Base-by-base conservation (phyloP, 2,888 invertebrate species). In the Emmelina monodactyla region DNA sequence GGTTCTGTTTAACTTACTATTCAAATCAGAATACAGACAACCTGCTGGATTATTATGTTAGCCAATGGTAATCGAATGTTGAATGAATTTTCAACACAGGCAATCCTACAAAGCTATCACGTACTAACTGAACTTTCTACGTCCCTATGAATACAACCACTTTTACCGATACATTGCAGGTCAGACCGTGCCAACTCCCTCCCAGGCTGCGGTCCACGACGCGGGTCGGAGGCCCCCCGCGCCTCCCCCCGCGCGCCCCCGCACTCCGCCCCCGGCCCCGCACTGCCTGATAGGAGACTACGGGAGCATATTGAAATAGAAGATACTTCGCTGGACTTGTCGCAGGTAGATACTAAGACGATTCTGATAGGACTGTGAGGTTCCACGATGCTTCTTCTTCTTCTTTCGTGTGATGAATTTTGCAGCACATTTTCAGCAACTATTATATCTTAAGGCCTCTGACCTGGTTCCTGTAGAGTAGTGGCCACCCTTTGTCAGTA, bases 101-200 rank as follows among this genome's bases (percentile, higher is more conserved):
- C n/a, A n/a, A n/a, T n/a, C n/a, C n/a, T n/a, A n/a, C n/a, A n/a
- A n/a, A n/a, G n/a, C n/a, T n/a, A n/a, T n/a, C n/a, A n/a, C n/a
- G n/a, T n/a, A n/a, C n/a, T n/a, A n/a, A n/a, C n/a, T n/a, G n/a
- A n/a, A n/a, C n/a, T n/a, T n/a, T n/a, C n/a, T n/a, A n/a, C n/a
- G n/a, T n/a, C n/a, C n/a, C n/a, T n/a, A n/a, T n/a, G n/a, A n/a
- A n/a, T n/a, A n/a, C n/a, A n/a, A n/a, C n/a, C n/a, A n/a, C n/a
- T n/a, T n/a, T n/a, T n/a, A n/a, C n/a, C n/a, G n/a, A n/a, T n/a
- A n/a, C n/a, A n/a, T 40, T 39, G 1, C 47, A 76, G 76, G 37
- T 44, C 54, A 0, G 75, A 78, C 38, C 51, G 78, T 2, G 71
- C 76, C 0, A 73, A 69, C 44, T 79, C 78, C 1, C 53, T 78